Conservation (phyloP, 2,888 invertebrate species). For the Plagiodera versicolora region DNA sequence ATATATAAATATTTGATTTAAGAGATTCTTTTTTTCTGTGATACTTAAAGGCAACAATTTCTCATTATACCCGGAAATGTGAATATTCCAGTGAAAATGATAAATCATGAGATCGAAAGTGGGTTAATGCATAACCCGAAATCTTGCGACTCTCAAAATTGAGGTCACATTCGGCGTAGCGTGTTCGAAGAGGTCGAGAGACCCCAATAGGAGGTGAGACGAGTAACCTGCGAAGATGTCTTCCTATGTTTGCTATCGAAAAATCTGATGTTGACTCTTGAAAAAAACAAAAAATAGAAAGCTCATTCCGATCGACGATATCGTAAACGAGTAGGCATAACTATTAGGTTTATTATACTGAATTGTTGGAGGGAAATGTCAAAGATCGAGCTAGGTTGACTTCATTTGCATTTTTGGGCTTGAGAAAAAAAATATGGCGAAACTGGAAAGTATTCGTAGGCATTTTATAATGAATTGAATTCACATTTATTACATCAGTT, state of each 20-base stretch:
- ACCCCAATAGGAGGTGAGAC: slow-evolving; percentile 13
- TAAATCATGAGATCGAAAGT: neutral
- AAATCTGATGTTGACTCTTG: neutral
- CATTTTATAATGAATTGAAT: no score
- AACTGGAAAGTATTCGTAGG: neutral
- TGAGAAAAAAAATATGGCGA: neutral
- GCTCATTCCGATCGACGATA: neutral
- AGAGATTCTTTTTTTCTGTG: no score
- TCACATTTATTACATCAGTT: no score
- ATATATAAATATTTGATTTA: no score
- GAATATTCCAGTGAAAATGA: neutral
- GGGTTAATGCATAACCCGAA: neutral
- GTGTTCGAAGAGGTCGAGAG: slow-evolving; percentile 4
- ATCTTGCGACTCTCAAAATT: neutral
- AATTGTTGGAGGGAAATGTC: neutral
- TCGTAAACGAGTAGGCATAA: neutral
- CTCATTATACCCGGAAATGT: no score
- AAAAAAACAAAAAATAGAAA: neutral
- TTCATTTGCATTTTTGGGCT: neutral
- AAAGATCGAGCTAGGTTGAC: neutral
- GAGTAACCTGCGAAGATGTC: slow-evolving; percentile 4
- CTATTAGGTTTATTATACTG: neutral
- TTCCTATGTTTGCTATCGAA: neutral
- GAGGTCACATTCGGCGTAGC: slow-evolving; percentile 1
- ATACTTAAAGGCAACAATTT: no score